Evolutionary conservation across 2,113 vertebrate genomes (phyloP), one percentile per base, ranked within the genome.

Genomic region (Megaptera novaeangliae): DNA sequence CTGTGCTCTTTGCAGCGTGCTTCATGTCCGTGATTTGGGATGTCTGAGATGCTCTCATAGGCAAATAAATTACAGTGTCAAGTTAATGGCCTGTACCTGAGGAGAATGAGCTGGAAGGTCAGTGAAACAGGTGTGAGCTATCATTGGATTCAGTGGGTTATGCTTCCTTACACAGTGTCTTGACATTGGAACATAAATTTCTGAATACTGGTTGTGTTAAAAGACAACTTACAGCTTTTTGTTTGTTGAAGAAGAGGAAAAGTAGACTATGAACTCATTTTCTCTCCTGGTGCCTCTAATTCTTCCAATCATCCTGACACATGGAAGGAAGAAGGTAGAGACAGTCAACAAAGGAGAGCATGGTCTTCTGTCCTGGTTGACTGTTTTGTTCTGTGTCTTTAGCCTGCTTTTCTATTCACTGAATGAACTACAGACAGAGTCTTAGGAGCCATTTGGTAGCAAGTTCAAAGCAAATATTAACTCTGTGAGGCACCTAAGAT

Each of bases 201-300:
- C 80, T 46, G 25, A 92, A 52, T 36, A 15, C 63, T 29, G 18
- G 59, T 80, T 0, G 11, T 72, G 80, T 85, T 75, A 81, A 86
- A 95, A 95, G 59, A 82, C 27, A 74, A 46, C 21, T 44, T 66
- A 34, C 0, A 88, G 71, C 18, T 66, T 88, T 93, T 94, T 94
- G 69, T 80, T 92, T 95, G 17, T 88, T 39, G 93, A 96, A 87
- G 94, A 82, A 94, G n/a, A 88, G 64, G 72, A 44, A n/a, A 82
- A 86, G 46, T 41, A 90, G 94, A 90, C 34, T n/a, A 41, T 59
- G 49, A 59, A 87, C 3, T 81, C 39, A 21, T 55, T 94, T 90
- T 82, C 46, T 88, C 59, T 61, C 1, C 0, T 49, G 59, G 18
- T 74, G 55, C n/a, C 46, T 92, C 23, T 57, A 29, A 39, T 80